These are phyloP conservation scores for Sebastes steindachneri DNA, from an alignment of 2,797 vertebrate genomes.

Conservation along the genomic window DNA sequence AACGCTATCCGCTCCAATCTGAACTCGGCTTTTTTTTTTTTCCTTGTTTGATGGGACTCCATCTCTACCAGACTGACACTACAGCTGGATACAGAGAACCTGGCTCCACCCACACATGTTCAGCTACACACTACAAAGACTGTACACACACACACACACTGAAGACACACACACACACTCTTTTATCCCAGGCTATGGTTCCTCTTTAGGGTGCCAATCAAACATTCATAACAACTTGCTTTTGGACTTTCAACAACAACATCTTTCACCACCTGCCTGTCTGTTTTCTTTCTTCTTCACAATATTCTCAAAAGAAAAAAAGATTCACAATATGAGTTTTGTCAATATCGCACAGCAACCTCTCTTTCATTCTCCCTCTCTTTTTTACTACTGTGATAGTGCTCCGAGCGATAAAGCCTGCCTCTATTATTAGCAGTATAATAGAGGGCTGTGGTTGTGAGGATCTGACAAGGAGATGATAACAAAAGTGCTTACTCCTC, in stretches of 20 bases:
- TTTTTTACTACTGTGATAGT: constrained; percentile 42
- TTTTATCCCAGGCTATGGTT: constrained; percentile 25
- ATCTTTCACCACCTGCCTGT: constrained; percentile 29
- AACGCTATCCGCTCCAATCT: constrained; percentile 44
- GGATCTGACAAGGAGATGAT: constrained; percentile 77
- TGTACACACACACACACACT: not conserved
- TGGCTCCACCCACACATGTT: constrained; percentile 42
- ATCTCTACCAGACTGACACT: constrained; percentile 30
- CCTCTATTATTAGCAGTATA: constrained; percentile 76
- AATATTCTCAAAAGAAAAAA: constrained; percentile 13
- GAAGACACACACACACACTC: not conserved
- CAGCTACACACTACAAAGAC: constrained; percentile 28
- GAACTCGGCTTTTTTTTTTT: constrained; percentile 14
- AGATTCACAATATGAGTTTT: constrained; percentile 48
- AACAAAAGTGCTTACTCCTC: constrained; percentile 78
- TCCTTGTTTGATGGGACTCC: constrained; percentile 26
- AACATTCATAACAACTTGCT: constrained; percentile 48
- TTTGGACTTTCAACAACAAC: constrained; percentile 43
- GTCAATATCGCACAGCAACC: constrained; percentile 50
- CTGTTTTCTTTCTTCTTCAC: constrained; percentile 36
- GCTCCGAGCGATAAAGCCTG: constrained; percentile 64
- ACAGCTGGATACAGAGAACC: constrained; percentile 32
- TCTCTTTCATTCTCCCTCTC: constrained; percentile 48
- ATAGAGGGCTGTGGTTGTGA: constrained; percentile 67
- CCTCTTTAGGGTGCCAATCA: constrained; percentile 45